A percentile compares a stretch with the other conserved stretches of the same genome.
Evolutionary conservation across 2,888 invertebrate species (phyloP).

Genomic region (Lycia hirtaria): DNA sequence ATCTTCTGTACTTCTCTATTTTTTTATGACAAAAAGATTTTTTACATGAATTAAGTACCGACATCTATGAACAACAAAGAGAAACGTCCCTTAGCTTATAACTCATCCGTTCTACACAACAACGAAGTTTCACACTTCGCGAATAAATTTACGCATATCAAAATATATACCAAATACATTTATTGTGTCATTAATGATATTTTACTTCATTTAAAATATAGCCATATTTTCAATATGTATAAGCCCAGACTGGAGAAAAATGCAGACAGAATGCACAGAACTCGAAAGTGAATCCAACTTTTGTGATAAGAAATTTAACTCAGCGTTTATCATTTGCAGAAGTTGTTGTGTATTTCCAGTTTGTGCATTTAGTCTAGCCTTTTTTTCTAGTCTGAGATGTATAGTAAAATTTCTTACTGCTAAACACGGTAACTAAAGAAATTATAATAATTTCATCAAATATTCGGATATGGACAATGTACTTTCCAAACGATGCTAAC

Average conservation of each 20-base stretch:
- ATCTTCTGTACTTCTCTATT: conserved; percentile 66
- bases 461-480: conserved; percentile 19
- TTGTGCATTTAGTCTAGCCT: no score
- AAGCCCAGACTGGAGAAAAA: no score
- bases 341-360: no score
- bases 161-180: conserved; percentile 80
- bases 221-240: conserved; percentile 59
- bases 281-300: no score
- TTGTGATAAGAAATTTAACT: no score
- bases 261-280: no score
- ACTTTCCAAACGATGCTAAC: conserved; percentile 16
- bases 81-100: conserved; percentile 46
- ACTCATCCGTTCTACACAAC: conserved; percentile 57
- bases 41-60: conserved; percentile 72
- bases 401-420: conserved; percentile 61
- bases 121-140: conserved; percentile 57
- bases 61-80: conserved; percentile 68
- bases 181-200: conserved; percentile 65
- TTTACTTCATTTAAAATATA: conserved; percentile 57
- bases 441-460: conserved; percentile 35
- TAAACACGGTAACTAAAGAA: conserved; percentile 63
- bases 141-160: conserved; percentile 79
- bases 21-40: conserved; percentile 58
- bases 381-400: no score
- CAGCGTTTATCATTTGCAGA: no score